Base-by-base conservation (phyloP, 1,140 invertebrate species). In the Trachelipus rathkii region DNA sequence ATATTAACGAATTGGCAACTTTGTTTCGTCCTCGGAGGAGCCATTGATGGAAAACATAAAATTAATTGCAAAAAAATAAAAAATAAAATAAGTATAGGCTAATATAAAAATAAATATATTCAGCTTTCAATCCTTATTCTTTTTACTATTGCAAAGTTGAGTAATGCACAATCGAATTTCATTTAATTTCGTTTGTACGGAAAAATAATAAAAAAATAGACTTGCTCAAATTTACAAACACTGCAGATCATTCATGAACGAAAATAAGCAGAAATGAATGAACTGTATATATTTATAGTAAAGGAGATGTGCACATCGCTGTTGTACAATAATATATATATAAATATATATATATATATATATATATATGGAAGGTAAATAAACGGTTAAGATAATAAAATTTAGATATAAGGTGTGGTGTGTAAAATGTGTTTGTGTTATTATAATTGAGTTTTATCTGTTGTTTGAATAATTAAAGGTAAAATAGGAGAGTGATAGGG, bases 11-110 rank as follows among this genome's bases (percentile, higher is more conserved):
- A 15, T 60, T 60, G 50, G 50, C 50, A 60, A 60, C 50, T 60
- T 19, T 60, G 8, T 13, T 19, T 19, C 50, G 19, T 13, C 50
- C 19, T 60, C 50, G 19, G 50, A 15, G 50, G 50, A 60, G 19
- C 19, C 50, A 60, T 60, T 60, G 50, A 60, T 60, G 50, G 19
- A 60, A 60, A 60, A 60, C 50, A 60, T 60, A 60, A 60, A 60
- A 60, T 60, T 15, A 60, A 60, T 15, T 15, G 50, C 19, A 60
- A 60, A 60, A 60, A 33, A 33, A 8, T 0, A 60, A 60, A 60
- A 60, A 15, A 60, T 2, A 60, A 60, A 60, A 60, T 60, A 60
- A 60, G 8, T 60, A 60, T 60, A 60, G 11, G 19, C 2, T 60
- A 15, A 60, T 33, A 33, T 33, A 60, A 4, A 15, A 60, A 19